phyloP scores from a whole-genome alignment of 2,888 invertebrate species.

The Epiblema foenella region DNA sequence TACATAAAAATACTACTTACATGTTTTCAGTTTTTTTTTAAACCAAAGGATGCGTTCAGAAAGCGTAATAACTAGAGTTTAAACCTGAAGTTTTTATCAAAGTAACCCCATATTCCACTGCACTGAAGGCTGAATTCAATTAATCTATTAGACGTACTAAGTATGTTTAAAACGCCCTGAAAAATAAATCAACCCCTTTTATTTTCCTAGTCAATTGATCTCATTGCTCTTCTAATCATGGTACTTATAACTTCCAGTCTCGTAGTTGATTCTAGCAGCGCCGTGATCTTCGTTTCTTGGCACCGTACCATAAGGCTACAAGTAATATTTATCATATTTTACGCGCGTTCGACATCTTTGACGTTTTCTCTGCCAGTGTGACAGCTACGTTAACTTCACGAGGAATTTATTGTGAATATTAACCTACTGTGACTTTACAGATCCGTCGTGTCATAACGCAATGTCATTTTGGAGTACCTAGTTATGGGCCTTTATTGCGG shows the following conservation, averaged over 20 bases:
- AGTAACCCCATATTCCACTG: too few relatives aligned
- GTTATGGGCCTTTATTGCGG: slow-evolving; percentile 21
- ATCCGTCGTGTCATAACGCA: slow-evolving; percentile 37
- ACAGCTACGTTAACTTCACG: slow-evolving; percentile 68
- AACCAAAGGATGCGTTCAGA: too few relatives aligned
- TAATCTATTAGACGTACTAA: too few relatives aligned
- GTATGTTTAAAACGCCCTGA: too few relatives aligned
- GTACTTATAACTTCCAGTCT: neutral
- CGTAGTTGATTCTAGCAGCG: slow-evolving; percentile 53
- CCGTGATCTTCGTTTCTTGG: slow-evolving; percentile 51
- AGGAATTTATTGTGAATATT: slow-evolving; percentile 71
- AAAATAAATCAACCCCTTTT: too few relatives aligned
- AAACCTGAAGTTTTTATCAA: too few relatives aligned
- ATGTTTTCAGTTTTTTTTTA: too few relatives aligned
- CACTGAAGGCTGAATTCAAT: too few relatives aligned
- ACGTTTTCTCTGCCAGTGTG: slow-evolving; percentile 78
- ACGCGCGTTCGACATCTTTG: slow-evolving; percentile 73
- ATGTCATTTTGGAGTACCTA: slow-evolving; percentile 42
- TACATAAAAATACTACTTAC: too few relatives aligned
- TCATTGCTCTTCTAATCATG: neutral
- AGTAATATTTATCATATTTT: slow-evolving; percentile 82
- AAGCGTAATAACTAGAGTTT: too few relatives aligned
- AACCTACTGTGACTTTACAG: slow-evolving; percentile 46
- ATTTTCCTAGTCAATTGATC: too few relatives aligned
- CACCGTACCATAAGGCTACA: slow-evolving; percentile 57